Conservation (phyloP, 53 echinoderm and acorn worm species). For the Hippasteria phrygiana region DNA sequence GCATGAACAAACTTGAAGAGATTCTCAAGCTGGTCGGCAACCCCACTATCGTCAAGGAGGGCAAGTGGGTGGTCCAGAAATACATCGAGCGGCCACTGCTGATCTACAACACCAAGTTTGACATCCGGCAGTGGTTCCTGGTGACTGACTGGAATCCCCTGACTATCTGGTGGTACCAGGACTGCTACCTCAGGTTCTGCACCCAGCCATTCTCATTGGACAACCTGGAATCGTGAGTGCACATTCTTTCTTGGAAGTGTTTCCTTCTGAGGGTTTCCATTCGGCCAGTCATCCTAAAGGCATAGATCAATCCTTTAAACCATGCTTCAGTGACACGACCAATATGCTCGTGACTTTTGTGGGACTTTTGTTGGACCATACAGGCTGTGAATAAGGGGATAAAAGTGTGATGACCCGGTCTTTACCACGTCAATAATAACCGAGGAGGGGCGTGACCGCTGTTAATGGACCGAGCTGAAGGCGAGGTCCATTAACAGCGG, state of each 20-base stretch:
- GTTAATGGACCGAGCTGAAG: no score
- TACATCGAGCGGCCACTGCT: conserved; percentile 98
- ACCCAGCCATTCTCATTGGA: conserved; percentile 90
- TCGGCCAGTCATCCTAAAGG: no score
- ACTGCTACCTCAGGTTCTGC: conserved; percentile 92
- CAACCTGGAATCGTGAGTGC: conserved; percentile 85
- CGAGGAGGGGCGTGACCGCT: no score
- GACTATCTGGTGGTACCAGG: conserved; percentile 94
- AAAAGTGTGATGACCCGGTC: no score
- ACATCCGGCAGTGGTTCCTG: conserved; percentile 98
- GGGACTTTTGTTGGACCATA: no score
- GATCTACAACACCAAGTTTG: conserved; percentile 98
- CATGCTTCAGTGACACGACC: no score
- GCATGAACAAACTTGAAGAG: conserved; percentile 94
- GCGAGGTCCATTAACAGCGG: no score
- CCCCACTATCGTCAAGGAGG: conserved; percentile 89
- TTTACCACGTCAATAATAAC: no score
- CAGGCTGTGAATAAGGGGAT: no score
- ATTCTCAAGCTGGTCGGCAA: conserved; percentile 93
- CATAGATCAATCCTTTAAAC: no score
- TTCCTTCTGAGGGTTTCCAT: neutral
- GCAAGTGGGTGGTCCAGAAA: conserved; percentile 98
- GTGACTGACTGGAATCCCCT: conserved; percentile 99
- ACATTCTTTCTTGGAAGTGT: neutral
- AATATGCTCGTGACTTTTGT: no score